Base-by-base conservation (phyloP, 2,888 invertebrate genomes). In the Parthenolecanium corni region DNA sequence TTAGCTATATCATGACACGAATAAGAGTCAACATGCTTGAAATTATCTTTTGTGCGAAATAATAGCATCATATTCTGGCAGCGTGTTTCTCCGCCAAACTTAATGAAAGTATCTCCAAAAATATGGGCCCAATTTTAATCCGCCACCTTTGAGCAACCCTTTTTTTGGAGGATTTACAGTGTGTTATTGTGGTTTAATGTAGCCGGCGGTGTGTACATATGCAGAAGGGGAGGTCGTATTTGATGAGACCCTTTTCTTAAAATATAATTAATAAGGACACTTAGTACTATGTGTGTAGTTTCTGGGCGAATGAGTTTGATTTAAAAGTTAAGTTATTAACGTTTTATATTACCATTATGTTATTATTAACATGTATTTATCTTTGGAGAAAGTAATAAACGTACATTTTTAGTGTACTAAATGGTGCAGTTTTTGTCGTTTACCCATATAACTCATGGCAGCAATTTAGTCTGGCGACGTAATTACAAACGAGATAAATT, bases 91-190 rank as follows among this genome's bases (percentile, higher is more conserved):
- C 49, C 49, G n/a, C 38, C 36, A 58, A 58, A 49, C 49, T 58
- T 58, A 58, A 58, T 58, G 58, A 58, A 58, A 58, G 58, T 58
- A 49, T 58, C 58, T 58, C 49, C 31, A 58, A 58, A 58, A 58
- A 58, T 58, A 58, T 58, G 58, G 58, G 36, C 58, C 58, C 58
- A 58, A 58, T 58, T 58, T 58, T 58, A 58, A 58, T 58, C 58
- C 47, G 20, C 40, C 53, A 53, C 51, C 38, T 58, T 49, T 49
- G 49, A 47, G 47, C 24, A 58, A 58, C 58, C 58, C 58, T 58
- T 58, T 49, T 58, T 58, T 20, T 9, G 31, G 5, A 31, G 47
- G 57, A 58, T 58, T 58, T 58, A 58, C 25, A 58, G 31, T 36
- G 47, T 51, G 58, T 58, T 58, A 58, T 58, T 58, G 58, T 38